Evolutionary conservation across 2,113 vertebrate genomes (phyloP).

Genomic region (Cololabis saira): DNA sequence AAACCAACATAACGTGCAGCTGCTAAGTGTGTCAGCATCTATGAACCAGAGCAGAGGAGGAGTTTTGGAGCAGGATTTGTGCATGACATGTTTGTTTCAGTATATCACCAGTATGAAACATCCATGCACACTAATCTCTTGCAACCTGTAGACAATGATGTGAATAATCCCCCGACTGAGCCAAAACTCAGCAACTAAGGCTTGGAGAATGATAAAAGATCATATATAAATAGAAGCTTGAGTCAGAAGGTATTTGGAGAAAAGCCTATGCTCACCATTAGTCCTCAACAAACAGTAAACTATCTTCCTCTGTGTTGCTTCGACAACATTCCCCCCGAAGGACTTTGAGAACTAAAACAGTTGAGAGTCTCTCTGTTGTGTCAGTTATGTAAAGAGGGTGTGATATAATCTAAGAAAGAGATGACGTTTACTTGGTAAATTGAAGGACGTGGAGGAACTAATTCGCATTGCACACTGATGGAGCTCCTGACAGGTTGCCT

Average conservation of each 20-base stretch:
- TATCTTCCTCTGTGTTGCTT: slow-evolving; percentile 26
- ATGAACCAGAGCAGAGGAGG: slow-evolving; percentile 7
- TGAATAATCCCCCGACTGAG: slow-evolving; percentile 39
- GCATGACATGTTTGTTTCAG: slow-evolving; percentile 35
- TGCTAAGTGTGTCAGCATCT: slow-evolving; percentile 58
- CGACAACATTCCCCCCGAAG: slow-evolving; percentile 31
- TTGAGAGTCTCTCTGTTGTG: slow-evolving; percentile 18
- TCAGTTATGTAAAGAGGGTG: slow-evolving; percentile 47
- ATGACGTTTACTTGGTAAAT: slow-evolving; percentile 1
- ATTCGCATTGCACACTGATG: slow-evolving; percentile 1
- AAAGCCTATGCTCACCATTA: slow-evolving; percentile 32
- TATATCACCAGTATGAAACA: slow-evolving; percentile 69
- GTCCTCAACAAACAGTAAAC: slow-evolving; percentile 10
- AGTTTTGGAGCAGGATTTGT: slow-evolving; percentile 26
- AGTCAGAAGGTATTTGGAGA: slow-evolving; percentile 41
- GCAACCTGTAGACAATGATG: slow-evolving; percentile 54
- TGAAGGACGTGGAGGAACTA: slow-evolving; percentile 13
- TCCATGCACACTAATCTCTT: slow-evolving; percentile 62
- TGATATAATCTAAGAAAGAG: slow-evolving; percentile 37
- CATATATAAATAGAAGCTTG: slow-evolving; percentile 33
- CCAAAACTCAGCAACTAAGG: slow-evolving; percentile 15
- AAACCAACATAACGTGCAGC: slow-evolving; percentile 52
- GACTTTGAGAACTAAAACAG: slow-evolving; percentile 27
- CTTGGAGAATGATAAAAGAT: slow-evolving; percentile 22
- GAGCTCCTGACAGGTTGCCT: background rate